Percentiles rank a stretch among this genome's conserved stretches.
Evolutionary conservation across 2,888 invertebrate species (phyloP).

Genomic region (Drosophila maculinotata): DNA sequence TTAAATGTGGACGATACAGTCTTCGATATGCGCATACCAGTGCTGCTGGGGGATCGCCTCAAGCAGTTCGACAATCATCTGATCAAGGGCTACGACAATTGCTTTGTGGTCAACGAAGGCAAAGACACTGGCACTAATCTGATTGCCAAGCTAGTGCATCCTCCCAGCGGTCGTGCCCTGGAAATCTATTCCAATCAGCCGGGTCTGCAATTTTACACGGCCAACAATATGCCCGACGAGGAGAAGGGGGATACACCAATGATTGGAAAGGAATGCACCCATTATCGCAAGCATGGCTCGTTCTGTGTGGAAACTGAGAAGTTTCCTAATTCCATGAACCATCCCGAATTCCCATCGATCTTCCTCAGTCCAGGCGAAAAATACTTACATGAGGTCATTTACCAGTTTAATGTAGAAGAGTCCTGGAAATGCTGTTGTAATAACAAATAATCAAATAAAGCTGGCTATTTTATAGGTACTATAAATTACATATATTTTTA

Average conservation of each 20-base stretch:
- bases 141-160: slow-evolving; percentile 85
- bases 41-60: slow-evolving; percentile 88
- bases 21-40: slow-evolving; percentile 90
- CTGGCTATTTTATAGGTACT: slow-evolving; percentile 9
- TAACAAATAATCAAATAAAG: slow-evolving; percentile 40
- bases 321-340: slow-evolving; percentile 95
- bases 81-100: slow-evolving; percentile 71
- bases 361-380: slow-evolving; percentile 89
- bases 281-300: slow-evolving; percentile 91
- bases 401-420: slow-evolving; percentile 62
- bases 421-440: slow-evolving; percentile 67
- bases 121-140: slow-evolving; percentile 25
- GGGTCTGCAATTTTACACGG: slow-evolving; percentile 95
- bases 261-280: slow-evolving; percentile 89
- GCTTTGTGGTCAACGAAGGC: slow-evolving; percentile 65
- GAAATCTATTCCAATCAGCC: slow-evolving; percentile 95
- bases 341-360: slow-evolving; percentile 90
- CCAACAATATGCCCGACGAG: slow-evolving; percentile 90
- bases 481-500: background rate
- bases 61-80: slow-evolving; percentile 86
- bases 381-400: slow-evolving; percentile 68
- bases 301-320: slow-evolving; percentile 96
- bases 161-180: slow-evolving; percentile 89
- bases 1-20: slow-evolving; percentile 82
- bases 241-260: slow-evolving; percentile 86